These are phyloP conservation scores for Crocallis elinguaria DNA, from an alignment of 2,888 invertebrate species.

Conservation along the genomic window DNA sequence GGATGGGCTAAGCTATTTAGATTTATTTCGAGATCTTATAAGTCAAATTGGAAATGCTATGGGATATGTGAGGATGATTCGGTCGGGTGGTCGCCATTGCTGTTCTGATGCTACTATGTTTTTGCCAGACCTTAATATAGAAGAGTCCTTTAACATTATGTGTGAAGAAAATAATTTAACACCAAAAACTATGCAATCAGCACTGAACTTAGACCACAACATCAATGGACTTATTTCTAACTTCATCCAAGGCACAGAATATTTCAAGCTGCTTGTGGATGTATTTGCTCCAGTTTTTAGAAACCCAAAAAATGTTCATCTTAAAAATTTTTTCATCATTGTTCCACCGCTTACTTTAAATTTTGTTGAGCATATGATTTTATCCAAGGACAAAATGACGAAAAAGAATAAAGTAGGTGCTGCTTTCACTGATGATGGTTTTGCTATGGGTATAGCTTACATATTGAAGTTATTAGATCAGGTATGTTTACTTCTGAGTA, in stretches of 20 bases:
- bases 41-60: slow-evolving; percentile 98
- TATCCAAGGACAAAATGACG: slow-evolving; percentile 95
- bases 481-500: slow-evolving; percentile 53
- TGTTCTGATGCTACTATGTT: slow-evolving; percentile 96
- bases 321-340: slow-evolving; percentile 96
- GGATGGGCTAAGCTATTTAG: slow-evolving; percentile 94
- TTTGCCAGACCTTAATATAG: slow-evolving; percentile 90
- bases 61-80: slow-evolving; percentile 97
- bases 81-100: slow-evolving; percentile 96
- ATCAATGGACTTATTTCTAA: slow-evolving; percentile 91
- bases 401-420: slow-evolving; percentile 95
- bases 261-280: slow-evolving; percentile 94
- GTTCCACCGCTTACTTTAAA: slow-evolving; percentile 97
- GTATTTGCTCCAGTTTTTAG: slow-evolving; percentile 96
- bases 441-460: slow-evolving; percentile 97
- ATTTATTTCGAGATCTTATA: slow-evolving; percentile 95
- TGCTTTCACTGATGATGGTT: slow-evolving; percentile 98
- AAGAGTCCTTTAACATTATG: slow-evolving; percentile 86
- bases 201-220: slow-evolving; percentile 90
- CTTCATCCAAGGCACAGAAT: slow-evolving; percentile 95
- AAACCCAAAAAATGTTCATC: slow-evolving; percentile 93
- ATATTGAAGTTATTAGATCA: slow-evolving; percentile 96
- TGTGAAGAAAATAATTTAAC: slow-evolving; percentile 86
- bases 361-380: slow-evolving; percentile 96
- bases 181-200: slow-evolving; percentile 86